phyloP scores from a whole-genome alignment of 2,888 invertebrate genomes.

The Neoscelio sp. region DNA sequence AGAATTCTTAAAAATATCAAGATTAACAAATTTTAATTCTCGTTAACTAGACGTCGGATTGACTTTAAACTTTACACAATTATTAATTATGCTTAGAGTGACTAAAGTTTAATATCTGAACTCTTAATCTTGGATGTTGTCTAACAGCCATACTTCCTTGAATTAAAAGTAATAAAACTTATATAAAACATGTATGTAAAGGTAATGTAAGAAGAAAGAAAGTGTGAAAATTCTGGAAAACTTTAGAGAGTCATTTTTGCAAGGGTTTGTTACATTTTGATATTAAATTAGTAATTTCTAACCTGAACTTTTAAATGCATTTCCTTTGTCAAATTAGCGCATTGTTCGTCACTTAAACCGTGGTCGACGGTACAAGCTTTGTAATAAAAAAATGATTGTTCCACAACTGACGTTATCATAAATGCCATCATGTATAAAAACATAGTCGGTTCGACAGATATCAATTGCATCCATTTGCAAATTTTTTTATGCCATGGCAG shows the following conservation, averaged over 20 bases:
- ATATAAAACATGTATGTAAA: background rate
- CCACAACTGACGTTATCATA: constrained; percentile 91
- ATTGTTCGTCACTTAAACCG: constrained; percentile 76
- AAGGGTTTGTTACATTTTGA: too few relatives aligned
- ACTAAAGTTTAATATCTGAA: background rate
- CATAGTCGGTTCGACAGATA: constrained; percentile 94
- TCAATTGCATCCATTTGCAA: constrained; percentile 78
- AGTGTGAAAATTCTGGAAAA: too few relatives aligned
- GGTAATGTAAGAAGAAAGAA: background rate
- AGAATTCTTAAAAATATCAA: too few relatives aligned
- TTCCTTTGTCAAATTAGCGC: constrained; percentile 13
- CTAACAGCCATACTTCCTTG: too few relatives aligned
- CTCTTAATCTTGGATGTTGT: too few relatives aligned
- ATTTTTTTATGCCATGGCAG: constrained; percentile 65
- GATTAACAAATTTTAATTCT: too few relatives aligned
- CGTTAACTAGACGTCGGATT: too few relatives aligned
- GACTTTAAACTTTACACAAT: too few relatives aligned
- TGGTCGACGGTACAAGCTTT: constrained; percentile 91
- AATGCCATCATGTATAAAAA: constrained; percentile 95
- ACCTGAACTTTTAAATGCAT: constrained; percentile 7
- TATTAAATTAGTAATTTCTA: too few relatives aligned
- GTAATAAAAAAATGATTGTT: constrained; percentile 91
- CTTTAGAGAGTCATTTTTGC: too few relatives aligned
- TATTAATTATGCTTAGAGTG: too few relatives aligned
- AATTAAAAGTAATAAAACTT: background rate